Conservation (phyloP, 2,113 vertebrate species). For the Bombycilla garrulus region DNA sequence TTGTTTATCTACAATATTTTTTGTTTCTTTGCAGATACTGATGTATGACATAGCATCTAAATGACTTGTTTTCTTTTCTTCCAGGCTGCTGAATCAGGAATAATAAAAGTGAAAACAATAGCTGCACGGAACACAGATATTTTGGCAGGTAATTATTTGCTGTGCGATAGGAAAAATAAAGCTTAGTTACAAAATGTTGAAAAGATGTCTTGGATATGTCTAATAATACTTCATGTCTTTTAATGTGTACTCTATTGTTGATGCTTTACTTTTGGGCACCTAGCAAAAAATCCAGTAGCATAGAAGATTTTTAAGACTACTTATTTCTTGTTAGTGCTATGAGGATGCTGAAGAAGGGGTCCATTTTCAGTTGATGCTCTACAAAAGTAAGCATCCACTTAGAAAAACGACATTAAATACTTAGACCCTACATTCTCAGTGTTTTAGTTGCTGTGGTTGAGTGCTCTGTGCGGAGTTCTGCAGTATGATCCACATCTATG, state of each 20-base stretch:
- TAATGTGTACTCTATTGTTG: neutral
- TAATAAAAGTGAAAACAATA: constrained; percentile 99
- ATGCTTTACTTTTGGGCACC: neutral
- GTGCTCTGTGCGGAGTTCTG: neutral
- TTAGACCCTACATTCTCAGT: neutral
- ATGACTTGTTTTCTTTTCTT: constrained; percentile 58
- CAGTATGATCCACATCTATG: neutral
- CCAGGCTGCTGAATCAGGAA: constrained; percentile 97
- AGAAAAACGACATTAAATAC: neutral
- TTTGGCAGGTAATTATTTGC: constrained; percentile 86
- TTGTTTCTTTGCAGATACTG: constrained; percentile 19
- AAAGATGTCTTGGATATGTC: neutral
- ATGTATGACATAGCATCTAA: constrained; percentile 2
- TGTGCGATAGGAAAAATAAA: neutral
- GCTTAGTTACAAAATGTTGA: neutral
- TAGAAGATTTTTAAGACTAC: neutral
- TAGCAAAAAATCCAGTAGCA: neutral
- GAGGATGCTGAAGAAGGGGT: neutral
- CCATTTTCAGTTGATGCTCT: neutral
- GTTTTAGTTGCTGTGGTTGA: neutral
- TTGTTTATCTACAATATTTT: neutral
- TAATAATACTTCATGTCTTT: neutral
- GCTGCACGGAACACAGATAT: constrained; percentile 91
- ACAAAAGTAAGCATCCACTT: neutral
- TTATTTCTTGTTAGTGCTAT: constrained; percentile 2